phyloP scores from a whole-genome alignment of 2,888 invertebrate genomes.

The Galeruca laticollis region DNA sequence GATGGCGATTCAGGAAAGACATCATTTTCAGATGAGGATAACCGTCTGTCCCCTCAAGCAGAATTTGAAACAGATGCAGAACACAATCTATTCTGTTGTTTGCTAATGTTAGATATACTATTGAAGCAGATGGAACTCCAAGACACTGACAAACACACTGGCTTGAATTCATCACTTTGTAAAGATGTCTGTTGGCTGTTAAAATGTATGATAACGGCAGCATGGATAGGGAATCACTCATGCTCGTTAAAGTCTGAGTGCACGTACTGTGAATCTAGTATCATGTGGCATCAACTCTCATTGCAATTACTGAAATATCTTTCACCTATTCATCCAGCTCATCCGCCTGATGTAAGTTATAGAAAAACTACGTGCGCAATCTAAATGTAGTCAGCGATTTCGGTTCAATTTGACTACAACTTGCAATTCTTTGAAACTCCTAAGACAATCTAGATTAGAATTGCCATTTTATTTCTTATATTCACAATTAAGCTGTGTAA shows the following conservation, averaged over 20 bases:
- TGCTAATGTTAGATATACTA: slow-evolving; percentile 94
- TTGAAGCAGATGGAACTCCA: slow-evolving; percentile 95
- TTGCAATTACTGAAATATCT: slow-evolving; percentile 84
- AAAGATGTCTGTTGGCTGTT: slow-evolving; percentile 81
- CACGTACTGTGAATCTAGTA: slow-evolving; percentile 91
- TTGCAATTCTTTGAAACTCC: no score
- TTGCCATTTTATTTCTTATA: no score
- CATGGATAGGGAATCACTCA: slow-evolving; percentile 77
- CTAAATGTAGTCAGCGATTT: background rate
- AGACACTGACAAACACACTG: slow-evolving; percentile 84
- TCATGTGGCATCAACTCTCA: slow-evolving; percentile 94
- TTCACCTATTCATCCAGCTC: slow-evolving; percentile 79
- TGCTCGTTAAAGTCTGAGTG: slow-evolving; percentile 80
- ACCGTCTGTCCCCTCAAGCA: slow-evolving; percentile 72
- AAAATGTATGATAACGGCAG: slow-evolving; percentile 80
- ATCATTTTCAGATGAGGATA: slow-evolving; percentile 78
- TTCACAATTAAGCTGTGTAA: no score
- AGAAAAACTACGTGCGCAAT: background rate
- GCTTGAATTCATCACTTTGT: slow-evolving; percentile 80
- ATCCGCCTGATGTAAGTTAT: slow-evolving; percentile 79
- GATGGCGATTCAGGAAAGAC: slow-evolving; percentile 76
- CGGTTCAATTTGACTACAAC: background rate
- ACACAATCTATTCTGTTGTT: slow-evolving; percentile 92
- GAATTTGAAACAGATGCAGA: slow-evolving; percentile 80
- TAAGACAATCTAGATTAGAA: no score